Conservation (phyloP, 2,113 vertebrate genomes). For the Spilogale gracilis region DNA sequence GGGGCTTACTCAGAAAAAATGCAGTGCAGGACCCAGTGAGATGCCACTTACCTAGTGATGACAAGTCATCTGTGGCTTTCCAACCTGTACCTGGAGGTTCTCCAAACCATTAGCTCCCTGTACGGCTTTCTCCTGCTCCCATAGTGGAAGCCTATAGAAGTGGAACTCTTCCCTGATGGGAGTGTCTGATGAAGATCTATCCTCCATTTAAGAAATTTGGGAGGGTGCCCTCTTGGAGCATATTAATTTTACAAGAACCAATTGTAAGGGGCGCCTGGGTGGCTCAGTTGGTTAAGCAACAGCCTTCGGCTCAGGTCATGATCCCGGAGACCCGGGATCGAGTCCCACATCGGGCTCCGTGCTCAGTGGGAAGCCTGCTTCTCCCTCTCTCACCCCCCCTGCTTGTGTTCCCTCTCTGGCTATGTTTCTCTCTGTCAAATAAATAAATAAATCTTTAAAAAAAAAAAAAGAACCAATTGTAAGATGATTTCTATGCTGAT, state of each 20-base stretch:
- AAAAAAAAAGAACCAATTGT: neutral
- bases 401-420: too few relatives aligned
- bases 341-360: too few relatives aligned
- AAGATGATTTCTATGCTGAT: neutral
- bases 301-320: too few relatives aligned
- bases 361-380: too few relatives aligned
- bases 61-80: neutral
- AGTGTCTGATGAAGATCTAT: neutral
- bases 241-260: neutral
- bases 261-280: neutral
- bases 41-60: neutral
- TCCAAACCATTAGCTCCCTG: neutral
- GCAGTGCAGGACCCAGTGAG: fast-evolving
- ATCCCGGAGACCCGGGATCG: too few relatives aligned
- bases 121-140: neutral
- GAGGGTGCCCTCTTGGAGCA: neutral
- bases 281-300: too few relatives aligned
- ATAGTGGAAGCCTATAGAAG: neutral
- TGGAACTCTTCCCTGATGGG: neutral
- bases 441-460: too few relatives aligned
- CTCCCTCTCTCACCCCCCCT: too few relatives aligned
- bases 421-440: too few relatives aligned
- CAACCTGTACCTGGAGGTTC: neutral
- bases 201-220: neutral
- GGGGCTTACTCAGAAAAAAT: neutral